Conservation (phyloP, 2,113 vertebrate genomes). For the Notarius lentiginosus region DNA sequence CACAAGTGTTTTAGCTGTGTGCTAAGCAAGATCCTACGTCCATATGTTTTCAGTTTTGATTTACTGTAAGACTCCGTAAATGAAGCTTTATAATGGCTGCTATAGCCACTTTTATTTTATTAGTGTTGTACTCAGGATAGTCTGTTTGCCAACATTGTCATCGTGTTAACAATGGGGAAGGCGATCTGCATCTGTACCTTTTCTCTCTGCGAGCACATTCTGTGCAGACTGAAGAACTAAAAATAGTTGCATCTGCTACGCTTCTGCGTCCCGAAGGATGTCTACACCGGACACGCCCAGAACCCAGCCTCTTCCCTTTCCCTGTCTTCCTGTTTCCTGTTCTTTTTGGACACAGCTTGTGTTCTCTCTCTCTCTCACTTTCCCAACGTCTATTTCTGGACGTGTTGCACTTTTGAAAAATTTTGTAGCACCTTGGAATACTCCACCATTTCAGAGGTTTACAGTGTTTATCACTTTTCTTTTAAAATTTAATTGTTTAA, state of each 20-base stretch:
- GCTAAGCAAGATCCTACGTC: not conserved
- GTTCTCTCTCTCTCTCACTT: not conserved
- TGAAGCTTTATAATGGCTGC: not conserved
- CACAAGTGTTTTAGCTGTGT: not conserved
- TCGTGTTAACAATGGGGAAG: not conserved
- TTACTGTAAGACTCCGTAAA: not conserved
- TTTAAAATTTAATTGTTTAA: not conserved
- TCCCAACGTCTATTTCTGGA: not conserved
- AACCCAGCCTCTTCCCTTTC: slow-evolving; percentile 62
- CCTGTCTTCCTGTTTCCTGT: slow-evolving; percentile 61
- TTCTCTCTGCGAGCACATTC: slow-evolving; percentile 39
- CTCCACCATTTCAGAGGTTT: not conserved
- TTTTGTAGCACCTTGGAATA: not conserved
- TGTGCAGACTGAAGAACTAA: slow-evolving; percentile 50
- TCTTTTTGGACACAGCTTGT: slow-evolving; percentile 59
- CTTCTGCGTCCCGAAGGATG: slow-evolving; percentile 37
- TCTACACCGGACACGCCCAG: slow-evolving; percentile 41
- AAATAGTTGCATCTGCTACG: slow-evolving; percentile 58
- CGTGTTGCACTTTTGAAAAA: not conserved
- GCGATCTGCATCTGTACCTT: slow-evolving; percentile 13
- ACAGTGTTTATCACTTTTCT: not conserved
- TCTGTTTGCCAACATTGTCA: not conserved
- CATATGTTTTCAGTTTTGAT: not conserved
- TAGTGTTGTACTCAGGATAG: not conserved
- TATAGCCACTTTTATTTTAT: not conserved